Evolutionary conservation across 2,888 invertebrate species (phyloP).

Genomic region (Drosophila dives): DNA sequence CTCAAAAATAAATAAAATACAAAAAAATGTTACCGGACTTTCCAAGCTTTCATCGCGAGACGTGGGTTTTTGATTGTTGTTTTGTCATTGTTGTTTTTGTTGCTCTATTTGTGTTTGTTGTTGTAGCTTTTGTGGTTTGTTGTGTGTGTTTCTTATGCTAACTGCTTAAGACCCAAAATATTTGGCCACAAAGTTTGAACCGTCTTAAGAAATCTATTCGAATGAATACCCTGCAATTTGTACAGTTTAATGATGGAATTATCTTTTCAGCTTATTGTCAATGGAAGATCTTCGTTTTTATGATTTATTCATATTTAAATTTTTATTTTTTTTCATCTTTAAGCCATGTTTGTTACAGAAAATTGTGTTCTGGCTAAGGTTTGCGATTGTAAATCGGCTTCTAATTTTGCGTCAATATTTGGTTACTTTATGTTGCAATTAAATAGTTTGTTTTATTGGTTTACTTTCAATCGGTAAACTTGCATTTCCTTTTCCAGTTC

Average conservation of each 20-base stretch:
- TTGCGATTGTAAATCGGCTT: neutral
- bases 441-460: neutral
- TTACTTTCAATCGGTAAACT: neutral
- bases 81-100: constrained; percentile 29
- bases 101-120: constrained; percentile 19
- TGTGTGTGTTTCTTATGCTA: constrained; percentile 18
- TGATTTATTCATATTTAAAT: neutral
- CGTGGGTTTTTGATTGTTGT: constrained; percentile 46
- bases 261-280: neutral
- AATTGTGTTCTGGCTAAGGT: neutral
- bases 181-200: constrained; percentile 51
- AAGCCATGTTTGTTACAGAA: neutral
- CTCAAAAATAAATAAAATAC: constrained; percentile 14
- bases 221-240: constrained; percentile 24
- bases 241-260: neutral
- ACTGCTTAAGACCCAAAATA: constrained; percentile 67
- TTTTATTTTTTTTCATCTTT: neutral
- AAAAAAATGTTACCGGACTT: constrained; percentile 38
- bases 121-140: constrained; percentile 3
- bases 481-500: neutral
- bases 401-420: neutral
- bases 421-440: neutral
- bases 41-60: constrained; percentile 56
- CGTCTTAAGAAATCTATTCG: constrained; percentile 13
- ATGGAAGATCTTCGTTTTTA: neutral